Base-by-base conservation (phyloP, 2,797 vertebrate genomes). In the Dermochelys coriacea region DNA sequence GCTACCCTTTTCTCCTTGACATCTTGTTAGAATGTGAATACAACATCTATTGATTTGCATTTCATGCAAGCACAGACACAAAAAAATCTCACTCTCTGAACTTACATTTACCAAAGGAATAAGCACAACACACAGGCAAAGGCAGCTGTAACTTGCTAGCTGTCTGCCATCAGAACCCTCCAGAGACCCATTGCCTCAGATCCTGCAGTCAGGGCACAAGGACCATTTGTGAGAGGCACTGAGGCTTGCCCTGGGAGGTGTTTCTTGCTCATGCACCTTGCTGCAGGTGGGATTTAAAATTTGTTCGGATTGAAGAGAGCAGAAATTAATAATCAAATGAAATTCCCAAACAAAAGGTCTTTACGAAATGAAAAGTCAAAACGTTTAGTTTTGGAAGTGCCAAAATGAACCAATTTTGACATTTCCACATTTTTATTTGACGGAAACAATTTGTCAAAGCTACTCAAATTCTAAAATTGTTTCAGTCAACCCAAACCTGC, bases 1-100 rank as follows among this genome's bases (percentile, higher is more conserved):
- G 97, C 97, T 98, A 97, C 97, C 98, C 98, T 98, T 98, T 98
- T 98, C 97, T 97, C 96, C 97, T 97, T 97, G 97, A 98, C 97
- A 93, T 98, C 97, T 96, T 97, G 96, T 97, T 97, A 97, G 97
- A 95, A 97, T 97, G 91, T 95, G 98, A 98, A 98, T 98, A 95
- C 97, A 96, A 96, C 96, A 96, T 97, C 98, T 97, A 98, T 98
- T 98, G 97, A 98, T 98, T 98, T 98, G 97, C 98, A 98, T 98
- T 98, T 98, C 94, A 91, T 97, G 93, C 88, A 96, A 96, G 91
- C 82, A 95, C 97, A 91, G 79, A 10, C 50, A 45, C 80, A 94
- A 82, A 41, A n/a, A 92, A 94, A 87, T 61, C 80, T 84, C 92
- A 74, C 85, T 91, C 91, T 93, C 84, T 95, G 95, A 97, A 94